Conservation (phyloP, 2,888 invertebrate species). For the Mongoloraphidia duomilia region DNA sequence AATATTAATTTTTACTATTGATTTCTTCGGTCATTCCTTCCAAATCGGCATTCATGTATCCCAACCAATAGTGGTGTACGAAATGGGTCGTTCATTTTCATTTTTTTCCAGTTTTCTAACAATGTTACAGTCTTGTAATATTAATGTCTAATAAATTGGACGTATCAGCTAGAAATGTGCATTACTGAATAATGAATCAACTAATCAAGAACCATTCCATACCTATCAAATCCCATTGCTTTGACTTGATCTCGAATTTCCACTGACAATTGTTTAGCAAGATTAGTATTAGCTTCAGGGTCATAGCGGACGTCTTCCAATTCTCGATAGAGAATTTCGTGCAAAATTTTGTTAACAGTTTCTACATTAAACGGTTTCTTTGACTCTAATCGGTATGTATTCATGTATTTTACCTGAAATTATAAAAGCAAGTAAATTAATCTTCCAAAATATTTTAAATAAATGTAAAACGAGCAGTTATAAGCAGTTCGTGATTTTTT, state of each 20-base stretch:
- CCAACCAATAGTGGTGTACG: too few relatives aligned
- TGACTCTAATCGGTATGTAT: slow-evolving; percentile 49
- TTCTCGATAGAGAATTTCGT: slow-evolving; percentile 40
- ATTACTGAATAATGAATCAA: background rate
- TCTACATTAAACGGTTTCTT: slow-evolving; percentile 46
- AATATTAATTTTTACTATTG: background rate
- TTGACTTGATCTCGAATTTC: slow-evolving; percentile 45
- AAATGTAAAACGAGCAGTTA: too few relatives aligned
- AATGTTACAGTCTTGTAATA: too few relatives aligned
- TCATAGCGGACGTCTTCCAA: slow-evolving; percentile 43
- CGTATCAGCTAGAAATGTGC: slow-evolving; percentile 13
- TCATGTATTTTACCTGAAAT: slow-evolving; percentile 18
- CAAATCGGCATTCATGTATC: too few relatives aligned
- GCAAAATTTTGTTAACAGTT: slow-evolving; percentile 42
- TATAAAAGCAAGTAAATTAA: too few relatives aligned
- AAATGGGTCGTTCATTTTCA: too few relatives aligned
- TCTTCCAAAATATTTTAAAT: too few relatives aligned
- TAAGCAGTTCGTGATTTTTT: too few relatives aligned
- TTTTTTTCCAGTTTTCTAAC: too few relatives aligned
- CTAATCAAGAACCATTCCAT: background rate
- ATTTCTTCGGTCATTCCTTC: too few relatives aligned
- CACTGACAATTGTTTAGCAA: slow-evolving; percentile 40
- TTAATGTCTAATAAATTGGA: too few relatives aligned
- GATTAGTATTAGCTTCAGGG: slow-evolving; percentile 37
- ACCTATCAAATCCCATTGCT: slow-evolving; percentile 55